Conservation (phyloP, 23 tunicate species). For the Trididemnum clinides region DNA sequence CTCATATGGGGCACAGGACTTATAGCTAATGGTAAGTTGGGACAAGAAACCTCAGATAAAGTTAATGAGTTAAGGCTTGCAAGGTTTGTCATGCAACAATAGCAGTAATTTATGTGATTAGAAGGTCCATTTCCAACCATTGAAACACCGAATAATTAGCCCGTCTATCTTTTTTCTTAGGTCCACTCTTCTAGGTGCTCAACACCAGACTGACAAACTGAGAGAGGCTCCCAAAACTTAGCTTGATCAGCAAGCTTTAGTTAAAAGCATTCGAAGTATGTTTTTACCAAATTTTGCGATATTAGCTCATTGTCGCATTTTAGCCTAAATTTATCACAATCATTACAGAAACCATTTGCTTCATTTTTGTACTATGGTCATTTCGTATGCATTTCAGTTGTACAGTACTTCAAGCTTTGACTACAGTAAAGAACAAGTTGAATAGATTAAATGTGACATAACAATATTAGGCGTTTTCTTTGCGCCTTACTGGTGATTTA, state of each 20-base stretch:
- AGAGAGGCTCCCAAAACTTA: conserved; percentile 11
- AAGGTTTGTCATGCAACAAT: conserved; percentile 11
- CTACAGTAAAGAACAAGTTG: not conserved
- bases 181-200: conserved; percentile 14
- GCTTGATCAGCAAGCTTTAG: not conserved
- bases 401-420: not conserved
- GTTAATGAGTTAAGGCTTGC: not conserved
- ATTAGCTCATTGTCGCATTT: not conserved
- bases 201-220: not conserved
- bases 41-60: not conserved
- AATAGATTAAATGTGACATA: not conserved
- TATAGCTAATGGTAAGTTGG: not conserved
- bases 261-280: not conserved
- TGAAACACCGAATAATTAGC: not conserved
- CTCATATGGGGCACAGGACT: not conserved
- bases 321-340: not conserved
- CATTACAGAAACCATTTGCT: not conserved
- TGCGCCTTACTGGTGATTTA: too few species aligned
- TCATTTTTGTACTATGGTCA: not conserved
- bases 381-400: not conserved
- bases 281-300: not conserved
- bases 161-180: not conserved
- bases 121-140: not conserved
- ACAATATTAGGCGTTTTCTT: not conserved
- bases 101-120: not conserved